Evolutionary conservation across 2,888 invertebrate genomes (phyloP), one percentile per base, ranked within the genome.

Genomic region (Cylloceria caligata): DNA sequence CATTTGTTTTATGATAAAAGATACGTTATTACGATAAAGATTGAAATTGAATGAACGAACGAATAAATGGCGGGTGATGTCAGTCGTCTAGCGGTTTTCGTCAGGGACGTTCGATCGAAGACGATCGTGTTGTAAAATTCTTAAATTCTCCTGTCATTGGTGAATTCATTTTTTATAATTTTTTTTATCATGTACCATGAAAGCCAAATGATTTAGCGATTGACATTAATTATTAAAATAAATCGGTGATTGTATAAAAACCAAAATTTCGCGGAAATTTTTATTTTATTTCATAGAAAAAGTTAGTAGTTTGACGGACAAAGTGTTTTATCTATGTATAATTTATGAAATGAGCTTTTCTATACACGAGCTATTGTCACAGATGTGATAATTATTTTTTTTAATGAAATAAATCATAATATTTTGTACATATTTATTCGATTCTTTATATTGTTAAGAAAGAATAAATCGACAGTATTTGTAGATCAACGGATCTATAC

Each of bases 11-110:
- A 34, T 62, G 16, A 55, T 16, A 52, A 49, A 64, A 5, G 72
- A 77, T 62, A 57, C 57, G 39, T 72, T 52, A 30, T 64, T 62
- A 52, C 39, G 81, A 81, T 77, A 77, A 81, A 62, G 73, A 45
- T 73, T n/a, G 64, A 57, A n/a, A 27, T 19, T 42, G 34, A 76
- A 72, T 65, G 30, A 67, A 57, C 42, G 36, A 27, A 34, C 24
- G 45, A 55, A 68, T 49, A 13, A n/a, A n/a, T n/a, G 47, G 34
- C 64, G 45, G 24, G 16, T 60, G 13, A 11, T 27, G 62, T 69
- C 73, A 81, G 77, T 81, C 73, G 47, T 19, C 27, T 47, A 42
- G 47, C 9, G 21, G 45, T 47, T 11, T 45, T 73, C 69, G 16
- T 49, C 39, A 27, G 69, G 45, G 55, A 73, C 68, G 45, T 39